phyloP scores from a whole-genome alignment of 64 coral and sea anemone species.

The Acropora tenuis region DNA sequence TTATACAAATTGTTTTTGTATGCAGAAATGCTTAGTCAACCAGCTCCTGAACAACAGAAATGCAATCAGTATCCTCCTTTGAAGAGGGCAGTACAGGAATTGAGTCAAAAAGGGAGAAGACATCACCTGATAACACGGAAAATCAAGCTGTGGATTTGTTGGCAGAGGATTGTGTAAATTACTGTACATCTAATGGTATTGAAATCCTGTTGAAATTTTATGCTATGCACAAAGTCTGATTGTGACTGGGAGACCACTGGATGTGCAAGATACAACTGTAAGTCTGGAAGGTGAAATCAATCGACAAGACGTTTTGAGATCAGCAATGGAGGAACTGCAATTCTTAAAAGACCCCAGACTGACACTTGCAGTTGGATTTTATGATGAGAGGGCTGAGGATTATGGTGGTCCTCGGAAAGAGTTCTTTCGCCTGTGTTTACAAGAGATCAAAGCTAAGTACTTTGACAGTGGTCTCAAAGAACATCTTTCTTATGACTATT shows the following conservation, averaged over 20 bases:
- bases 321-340: constrained; percentile 32
- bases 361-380: constrained; percentile 50
- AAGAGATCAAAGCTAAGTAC: constrained; percentile 56
- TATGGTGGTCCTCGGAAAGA: constrained; percentile 43
- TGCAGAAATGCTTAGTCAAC: too few relatives aligned
- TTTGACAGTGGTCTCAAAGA: constrained; percentile 32
- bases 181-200: constrained; percentile 60
- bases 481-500: constrained; percentile 41
- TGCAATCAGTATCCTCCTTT: too few relatives aligned
- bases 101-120: neutral
- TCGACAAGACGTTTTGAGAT: constrained; percentile 32
- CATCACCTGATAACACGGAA: neutral
- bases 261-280: neutral
- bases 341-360: neutral
- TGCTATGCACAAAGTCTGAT: constrained; percentile 41
- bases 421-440: constrained; percentile 53
- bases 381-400: constrained; percentile 63
- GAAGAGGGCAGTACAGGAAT: neutral
- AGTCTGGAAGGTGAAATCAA: constrained; percentile 34
- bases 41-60: too few relatives aligned
- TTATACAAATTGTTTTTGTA: too few relatives aligned
- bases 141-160: neutral
- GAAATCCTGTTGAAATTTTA: constrained; percentile 67
- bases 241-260: constrained; percentile 43
- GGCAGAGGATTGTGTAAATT: constrained; percentile 10